These are phyloP conservation scores for Zosterops hypoxanthus DNA, from an alignment of 2,113 vertebrate genomes.

Conservation along the genomic window DNA sequence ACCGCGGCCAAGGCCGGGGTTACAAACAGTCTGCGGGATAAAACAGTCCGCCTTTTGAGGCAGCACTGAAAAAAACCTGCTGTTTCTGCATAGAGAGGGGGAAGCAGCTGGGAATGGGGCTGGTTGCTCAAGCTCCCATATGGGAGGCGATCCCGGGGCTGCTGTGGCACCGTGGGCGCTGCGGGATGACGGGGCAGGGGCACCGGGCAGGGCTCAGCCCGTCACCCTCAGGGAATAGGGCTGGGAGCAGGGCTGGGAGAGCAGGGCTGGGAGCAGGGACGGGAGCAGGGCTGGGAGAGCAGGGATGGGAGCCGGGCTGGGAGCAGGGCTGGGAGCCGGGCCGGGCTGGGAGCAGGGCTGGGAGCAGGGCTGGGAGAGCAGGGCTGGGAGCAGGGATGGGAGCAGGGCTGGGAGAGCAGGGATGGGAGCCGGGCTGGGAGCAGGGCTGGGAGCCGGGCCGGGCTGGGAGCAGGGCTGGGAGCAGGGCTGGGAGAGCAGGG, in stretches of 20 bases:
- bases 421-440: no score
- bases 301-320: neutral
- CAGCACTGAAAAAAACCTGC: neutral
- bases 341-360: neutral
- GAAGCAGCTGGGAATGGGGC: accelerated
- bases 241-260: no score
- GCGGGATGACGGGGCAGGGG: neutral
- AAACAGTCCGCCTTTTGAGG: neutral
- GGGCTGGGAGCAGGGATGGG: no score
- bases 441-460: neutral
- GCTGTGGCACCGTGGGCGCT: neutral
- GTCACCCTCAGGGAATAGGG: neutral
- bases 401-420: no score
- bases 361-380: no score
- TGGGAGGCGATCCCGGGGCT: neutral
- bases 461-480: no score
- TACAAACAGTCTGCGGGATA: neutral
- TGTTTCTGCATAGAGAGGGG: neutral
- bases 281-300: no score
- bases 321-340: neutral
- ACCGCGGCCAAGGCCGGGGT: neutral
- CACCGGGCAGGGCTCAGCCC: neutral
- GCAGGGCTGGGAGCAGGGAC: no score
- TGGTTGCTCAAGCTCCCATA: neutral
- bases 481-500: no score